These are phyloP conservation scores for Zootermopsis nevadensis DNA, from an alignment of 2,888 invertebrate species.

Conservation along the genomic window DNA sequence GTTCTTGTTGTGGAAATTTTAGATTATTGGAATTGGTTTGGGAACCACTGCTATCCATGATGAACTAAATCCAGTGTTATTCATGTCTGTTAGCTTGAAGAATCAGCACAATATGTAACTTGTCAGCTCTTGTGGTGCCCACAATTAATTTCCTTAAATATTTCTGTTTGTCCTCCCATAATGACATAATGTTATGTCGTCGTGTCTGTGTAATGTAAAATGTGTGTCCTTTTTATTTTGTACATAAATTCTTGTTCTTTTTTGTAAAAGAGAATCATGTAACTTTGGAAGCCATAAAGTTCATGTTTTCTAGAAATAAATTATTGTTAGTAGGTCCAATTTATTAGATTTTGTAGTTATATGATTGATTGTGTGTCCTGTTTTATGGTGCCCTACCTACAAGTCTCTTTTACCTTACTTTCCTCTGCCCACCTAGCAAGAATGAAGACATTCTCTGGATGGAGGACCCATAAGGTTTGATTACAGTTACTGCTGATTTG, in stretches of 20 bases:
- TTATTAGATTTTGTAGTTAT: not conserved
- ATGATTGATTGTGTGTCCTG: no score
- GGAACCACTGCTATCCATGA: not conserved
- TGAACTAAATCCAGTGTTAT: not conserved
- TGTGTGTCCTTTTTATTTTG: slow-evolving; percentile 44
- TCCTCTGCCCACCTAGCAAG: no score
- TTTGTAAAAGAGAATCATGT: slow-evolving; percentile 38
- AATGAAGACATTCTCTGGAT: no score
- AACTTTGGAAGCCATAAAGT: slow-evolving; percentile 25
- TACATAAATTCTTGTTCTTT: slow-evolving; percentile 40
- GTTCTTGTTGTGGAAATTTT: not conserved
- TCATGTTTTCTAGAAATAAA: slow-evolving; percentile 46
- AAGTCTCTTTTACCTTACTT: no score
- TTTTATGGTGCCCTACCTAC: no score
- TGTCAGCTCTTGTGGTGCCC: slow-evolving; percentile 30
- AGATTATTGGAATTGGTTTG: slow-evolving; percentile 25
- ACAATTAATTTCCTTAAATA: slow-evolving; percentile 26
- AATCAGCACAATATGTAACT: not conserved
- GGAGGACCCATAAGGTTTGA: no score
- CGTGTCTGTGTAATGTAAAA: slow-evolving; percentile 36
- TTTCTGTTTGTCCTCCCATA: not conserved
- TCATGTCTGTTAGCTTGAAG: slow-evolving; percentile 19
- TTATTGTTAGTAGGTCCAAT: slow-evolving; percentile 46
- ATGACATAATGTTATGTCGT: slow-evolving; percentile 2
- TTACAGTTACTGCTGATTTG: no score